Percentiles rank a stretch among this genome's conserved stretches.
Conservation (phyloP, 2,797 vertebrate species). For the Amniataba percoides region DNA sequence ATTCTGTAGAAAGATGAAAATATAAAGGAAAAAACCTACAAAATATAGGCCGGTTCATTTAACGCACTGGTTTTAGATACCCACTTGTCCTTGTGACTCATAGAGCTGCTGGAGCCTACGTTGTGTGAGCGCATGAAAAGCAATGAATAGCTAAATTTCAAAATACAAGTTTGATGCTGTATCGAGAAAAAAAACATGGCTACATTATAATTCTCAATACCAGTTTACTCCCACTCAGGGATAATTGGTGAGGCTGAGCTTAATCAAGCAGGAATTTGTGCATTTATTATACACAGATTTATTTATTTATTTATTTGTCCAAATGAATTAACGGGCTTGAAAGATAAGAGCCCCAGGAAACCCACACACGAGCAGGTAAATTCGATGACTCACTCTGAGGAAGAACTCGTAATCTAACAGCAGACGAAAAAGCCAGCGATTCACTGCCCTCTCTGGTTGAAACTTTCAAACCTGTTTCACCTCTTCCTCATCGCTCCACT, state of each 20-base stretch:
- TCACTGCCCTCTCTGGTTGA: slow-evolving; percentile 9
- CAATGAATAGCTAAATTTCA: background rate
- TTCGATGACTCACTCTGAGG: background rate
- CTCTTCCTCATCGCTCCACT: slow-evolving; percentile 4
- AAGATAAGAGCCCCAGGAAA: slow-evolving; percentile 9
- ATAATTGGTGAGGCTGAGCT: background rate
- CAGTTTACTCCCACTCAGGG: background rate
- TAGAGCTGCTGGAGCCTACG: background rate
- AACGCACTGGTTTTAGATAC: background rate
- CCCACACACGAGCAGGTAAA: slow-evolving; percentile 14
- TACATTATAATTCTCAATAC: background rate
- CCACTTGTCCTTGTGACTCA: background rate
- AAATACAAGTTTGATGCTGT: background rate
- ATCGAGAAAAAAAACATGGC: background rate
- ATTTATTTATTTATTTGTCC: background rate
- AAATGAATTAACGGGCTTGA: background rate
- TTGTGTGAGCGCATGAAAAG: slow-evolving; percentile 3
- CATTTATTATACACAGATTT: background rate
- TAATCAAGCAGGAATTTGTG: background rate
- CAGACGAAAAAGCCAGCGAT: background rate
- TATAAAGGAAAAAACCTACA: background rate
- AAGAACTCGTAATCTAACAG: background rate
- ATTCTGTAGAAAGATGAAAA: background rate
- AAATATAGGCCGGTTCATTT: background rate
- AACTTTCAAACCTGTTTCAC: slow-evolving; percentile 17